Evolutionary conservation across 2,113 vertebrate species (phyloP).

Genomic region (Haliaeetus leucogaster): DNA sequence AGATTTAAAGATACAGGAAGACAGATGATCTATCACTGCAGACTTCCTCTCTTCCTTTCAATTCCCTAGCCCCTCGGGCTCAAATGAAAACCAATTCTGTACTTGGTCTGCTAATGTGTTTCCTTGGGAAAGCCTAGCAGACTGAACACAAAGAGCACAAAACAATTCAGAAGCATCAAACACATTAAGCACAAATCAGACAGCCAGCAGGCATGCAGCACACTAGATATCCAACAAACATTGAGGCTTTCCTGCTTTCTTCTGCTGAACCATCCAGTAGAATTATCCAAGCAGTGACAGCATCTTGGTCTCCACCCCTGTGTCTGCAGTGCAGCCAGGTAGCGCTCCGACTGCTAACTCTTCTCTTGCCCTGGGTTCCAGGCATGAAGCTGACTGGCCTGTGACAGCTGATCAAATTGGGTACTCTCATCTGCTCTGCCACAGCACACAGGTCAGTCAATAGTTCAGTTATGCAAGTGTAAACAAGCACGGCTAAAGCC

Average conservation of each 20-base stretch:
- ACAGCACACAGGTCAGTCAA: background rate
- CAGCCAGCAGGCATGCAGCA: background rate
- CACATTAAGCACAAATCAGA: rapidly evolving
- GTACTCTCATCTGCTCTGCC: background rate
- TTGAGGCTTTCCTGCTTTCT: background rate
- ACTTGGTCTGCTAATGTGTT: background rate
- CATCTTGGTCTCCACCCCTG: background rate
- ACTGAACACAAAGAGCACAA: background rate
- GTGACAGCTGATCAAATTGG: background rate
- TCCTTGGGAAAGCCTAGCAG: background rate
- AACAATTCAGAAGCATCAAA: background rate
- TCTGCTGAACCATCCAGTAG: background rate
- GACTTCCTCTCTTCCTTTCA: background rate
- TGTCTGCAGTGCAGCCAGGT: background rate
- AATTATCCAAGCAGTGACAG: background rate
- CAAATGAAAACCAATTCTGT: background rate
- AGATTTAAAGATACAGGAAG: background rate
- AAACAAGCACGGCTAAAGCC: background rate
- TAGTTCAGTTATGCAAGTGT: background rate
- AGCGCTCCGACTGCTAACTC: rapidly evolving
- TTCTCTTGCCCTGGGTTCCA: background rate
- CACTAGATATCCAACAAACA: rapidly evolving
- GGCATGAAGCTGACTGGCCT: no score
- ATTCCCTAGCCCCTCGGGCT: background rate
- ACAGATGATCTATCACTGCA: background rate